Base-by-base conservation (phyloP, 2,797 vertebrate genomes). In the Oryzias dopingdopingensis region DNA sequence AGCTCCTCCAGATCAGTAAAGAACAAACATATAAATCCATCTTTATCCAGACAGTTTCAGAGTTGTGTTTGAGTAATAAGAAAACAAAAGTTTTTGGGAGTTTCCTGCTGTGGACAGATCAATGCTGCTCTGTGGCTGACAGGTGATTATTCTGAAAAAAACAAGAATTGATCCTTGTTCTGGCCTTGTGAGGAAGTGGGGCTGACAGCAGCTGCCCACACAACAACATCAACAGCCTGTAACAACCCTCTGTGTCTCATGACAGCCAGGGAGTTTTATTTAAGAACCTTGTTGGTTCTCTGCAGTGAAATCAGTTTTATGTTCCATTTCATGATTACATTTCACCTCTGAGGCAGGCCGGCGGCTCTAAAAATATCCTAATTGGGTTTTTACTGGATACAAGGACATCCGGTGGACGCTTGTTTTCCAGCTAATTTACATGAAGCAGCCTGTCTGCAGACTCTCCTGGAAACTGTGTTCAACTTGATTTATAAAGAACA, bases 181-280 rank as follows among this genome's bases (percentile, higher is more conserved):
- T 29, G 20, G 56, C 49, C 40, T 26, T 1, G n/a, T 58, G 24
- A 18, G 37, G 44, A 67, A 65, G 56, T 14, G 16, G 57, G 42
- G 16, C 50, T 65, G 67, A 76, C 67, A 57, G 62, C 45, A 64
- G 50, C 56, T 51, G 49, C 65, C 70, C 52, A 66, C 72, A 76
- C 23, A 0, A 49, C 60, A 70, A 8, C 41, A 59, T 59, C 26
- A 48, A 56, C 52, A 64, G 6, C 29, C 8, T 8, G 29, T 13
- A 32, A 17, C 24, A n/a, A 43, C 56, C 63, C 48, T 26, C 46
- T 15, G 47, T 18, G 48, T 29, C 26, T 47, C 13, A 17, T 66
- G 68, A 65, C 61, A 65, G 50, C 42, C 49, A 1, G 43, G 18
- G 18, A 44, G 44, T 37, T 65, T 68, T 62, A 72, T 76, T 70